Percentiles rank a stretch among this genome's conserved stretches.
These are phyloP conservation scores for Drosophila meridiana DNA, from an alignment of 2,888 invertebrate genomes.

Conservation along the genomic window DNA sequence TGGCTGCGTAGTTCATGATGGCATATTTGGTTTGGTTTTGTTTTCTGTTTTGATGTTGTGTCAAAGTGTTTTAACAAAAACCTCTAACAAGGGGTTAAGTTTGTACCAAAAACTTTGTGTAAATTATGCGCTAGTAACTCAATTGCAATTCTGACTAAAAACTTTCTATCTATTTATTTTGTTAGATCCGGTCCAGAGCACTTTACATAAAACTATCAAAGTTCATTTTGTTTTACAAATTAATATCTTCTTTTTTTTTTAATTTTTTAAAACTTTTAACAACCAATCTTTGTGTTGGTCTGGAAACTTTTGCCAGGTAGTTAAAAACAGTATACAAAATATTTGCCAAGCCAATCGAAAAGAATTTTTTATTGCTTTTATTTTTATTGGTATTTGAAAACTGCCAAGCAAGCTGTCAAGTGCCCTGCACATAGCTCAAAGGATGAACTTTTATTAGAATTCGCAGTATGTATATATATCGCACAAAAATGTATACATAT, in stretches of 20 bases:
- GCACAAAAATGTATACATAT: neutral
- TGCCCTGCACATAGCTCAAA: constrained; percentile 9
- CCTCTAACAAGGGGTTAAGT: neutral
- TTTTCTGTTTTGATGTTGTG: neutral
- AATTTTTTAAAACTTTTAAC: neutral
- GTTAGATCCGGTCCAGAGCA: neutral
- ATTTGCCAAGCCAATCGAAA: neutral
- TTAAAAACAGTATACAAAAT: constrained; percentile 1
- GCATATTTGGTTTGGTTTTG: neutral
- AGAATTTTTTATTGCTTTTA: constrained; percentile 13
- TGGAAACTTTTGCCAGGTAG: neutral
- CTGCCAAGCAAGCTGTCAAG: constrained; percentile 26
- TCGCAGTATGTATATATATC: constrained; percentile 8
- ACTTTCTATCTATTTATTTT: too few species aligned
- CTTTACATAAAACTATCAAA: constrained; percentile 4
- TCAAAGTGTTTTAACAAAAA: neutral
- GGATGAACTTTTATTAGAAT: constrained; percentile 51
- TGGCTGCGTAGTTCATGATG: neutral
- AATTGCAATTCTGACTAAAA: neutral
- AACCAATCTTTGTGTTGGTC: neutral
- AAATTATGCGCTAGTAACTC: neutral
- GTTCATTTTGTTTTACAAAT: neutral
- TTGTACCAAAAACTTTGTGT: neutral
- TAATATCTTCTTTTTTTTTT: neutral
- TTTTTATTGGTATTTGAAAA: constrained; percentile 19